Percentiles rank a stretch among this genome's conserved stretches.
Conservation (phyloP, 2,113 vertebrate species). For the Chaetura pelagica region DNA sequence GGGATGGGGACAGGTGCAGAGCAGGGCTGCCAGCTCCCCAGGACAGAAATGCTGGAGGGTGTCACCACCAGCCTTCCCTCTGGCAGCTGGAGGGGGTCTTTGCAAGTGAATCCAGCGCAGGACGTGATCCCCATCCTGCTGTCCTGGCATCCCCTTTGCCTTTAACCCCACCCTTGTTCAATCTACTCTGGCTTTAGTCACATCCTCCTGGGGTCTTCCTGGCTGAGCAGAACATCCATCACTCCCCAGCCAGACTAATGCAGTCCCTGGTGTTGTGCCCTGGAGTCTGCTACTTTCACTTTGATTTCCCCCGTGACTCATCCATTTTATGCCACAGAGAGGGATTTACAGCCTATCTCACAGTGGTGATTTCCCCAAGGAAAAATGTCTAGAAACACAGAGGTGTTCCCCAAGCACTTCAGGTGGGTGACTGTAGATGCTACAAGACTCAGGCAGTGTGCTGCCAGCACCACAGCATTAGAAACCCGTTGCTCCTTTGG, state of each 20-base stretch:
- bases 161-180: background rate
- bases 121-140: background rate
- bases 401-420: background rate
- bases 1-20: background rate
- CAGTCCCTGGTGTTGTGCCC: background rate
- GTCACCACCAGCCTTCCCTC: background rate
- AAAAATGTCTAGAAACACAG: background rate
- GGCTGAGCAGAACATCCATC: background rate
- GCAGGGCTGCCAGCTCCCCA: background rate
- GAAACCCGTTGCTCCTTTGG: background rate
- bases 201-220: background rate
- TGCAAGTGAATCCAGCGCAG: fast-evolving
- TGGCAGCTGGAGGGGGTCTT: background rate
- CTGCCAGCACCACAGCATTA: background rate
- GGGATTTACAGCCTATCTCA: background rate
- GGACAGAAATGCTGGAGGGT: background rate
- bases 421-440: background rate
- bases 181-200: background rate
- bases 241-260: background rate
- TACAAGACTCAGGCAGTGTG: background rate
- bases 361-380: background rate
- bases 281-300: background rate
- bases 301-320: background rate
- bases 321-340: background rate
- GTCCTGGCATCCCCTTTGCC: background rate